Conservation (phyloP, 2,797 vertebrate species). For the Novumbra hubbsi region DNA sequence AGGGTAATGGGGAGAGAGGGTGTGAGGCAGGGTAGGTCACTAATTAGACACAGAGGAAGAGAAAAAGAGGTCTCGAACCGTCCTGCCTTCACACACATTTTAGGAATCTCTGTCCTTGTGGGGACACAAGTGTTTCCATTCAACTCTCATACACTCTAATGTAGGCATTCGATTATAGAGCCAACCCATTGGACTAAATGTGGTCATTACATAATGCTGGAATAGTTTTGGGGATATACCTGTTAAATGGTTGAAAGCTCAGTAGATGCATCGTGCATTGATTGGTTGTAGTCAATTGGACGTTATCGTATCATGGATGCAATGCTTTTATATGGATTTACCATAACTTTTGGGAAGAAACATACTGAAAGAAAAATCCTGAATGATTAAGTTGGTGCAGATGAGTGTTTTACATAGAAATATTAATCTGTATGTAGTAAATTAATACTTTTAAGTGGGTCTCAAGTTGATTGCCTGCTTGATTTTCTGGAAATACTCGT, state of each 20-base stretch:
- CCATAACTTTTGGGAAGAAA: too few relatives aligned
- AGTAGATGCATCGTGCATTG: background rate
- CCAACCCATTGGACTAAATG: slow-evolving; percentile 25
- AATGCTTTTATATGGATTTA: too few relatives aligned
- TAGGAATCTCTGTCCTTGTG: too few relatives aligned
- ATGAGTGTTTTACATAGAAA: background rate
- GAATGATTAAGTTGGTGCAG: background rate
- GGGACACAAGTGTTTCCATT: too few relatives aligned
- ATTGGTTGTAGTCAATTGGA: too few relatives aligned
- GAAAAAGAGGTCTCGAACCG: background rate
- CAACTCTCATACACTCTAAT: slow-evolving; percentile 5
- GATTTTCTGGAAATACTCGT: slow-evolving; percentile 24
- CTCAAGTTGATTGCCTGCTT: slow-evolving; percentile 13
- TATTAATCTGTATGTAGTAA: background rate
- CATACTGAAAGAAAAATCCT: background rate
- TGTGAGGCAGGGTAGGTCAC: slow-evolving; percentile 1
- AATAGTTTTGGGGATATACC: background rate
- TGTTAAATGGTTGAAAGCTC: background rate
- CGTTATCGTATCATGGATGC: too few relatives aligned
- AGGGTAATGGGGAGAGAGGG: slow-evolving; percentile 17
- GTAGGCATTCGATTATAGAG: slow-evolving; percentile 58
- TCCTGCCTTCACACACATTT: too few relatives aligned
- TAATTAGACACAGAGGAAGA: background rate
- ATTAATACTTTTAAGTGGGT: slow-evolving; percentile 15
- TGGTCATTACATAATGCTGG: slow-evolving; percentile 54